phyloP scores from a whole-genome alignment of 2,113 vertebrate genomes.

The Pangasianodon gigas region DNA sequence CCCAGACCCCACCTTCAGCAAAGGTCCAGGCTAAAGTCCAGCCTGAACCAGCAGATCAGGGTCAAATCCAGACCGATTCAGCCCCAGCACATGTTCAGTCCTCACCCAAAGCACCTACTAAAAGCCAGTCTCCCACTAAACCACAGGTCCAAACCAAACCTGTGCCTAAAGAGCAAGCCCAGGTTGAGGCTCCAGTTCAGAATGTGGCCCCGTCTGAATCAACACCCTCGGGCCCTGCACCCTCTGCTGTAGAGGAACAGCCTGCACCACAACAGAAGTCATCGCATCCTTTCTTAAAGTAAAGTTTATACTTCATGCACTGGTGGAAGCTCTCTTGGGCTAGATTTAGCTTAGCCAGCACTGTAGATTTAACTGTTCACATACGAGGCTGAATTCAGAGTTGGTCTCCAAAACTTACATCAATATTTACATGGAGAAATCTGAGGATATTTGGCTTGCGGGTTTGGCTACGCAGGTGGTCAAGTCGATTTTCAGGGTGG shows the following conservation, averaged over 20 bases:
- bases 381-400: neutral
- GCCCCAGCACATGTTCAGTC: constrained; percentile 58
- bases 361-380: neutral
- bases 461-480: neutral
- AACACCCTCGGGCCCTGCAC: constrained; percentile 23
- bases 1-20: constrained; percentile 70
- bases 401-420: neutral
- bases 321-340: neutral
- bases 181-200: constrained; percentile 57
- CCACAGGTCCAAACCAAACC: constrained; percentile 57
- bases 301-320: constrained; percentile 68
- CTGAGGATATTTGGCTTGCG: neutral
- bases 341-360: neutral
- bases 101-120: constrained; percentile 56
- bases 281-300: constrained; percentile 92
- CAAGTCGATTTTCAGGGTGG: neutral
- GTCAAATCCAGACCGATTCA: constrained; percentile 29
- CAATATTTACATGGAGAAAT: neutral
- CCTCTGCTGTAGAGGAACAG: constrained; percentile 67
- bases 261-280: constrained; percentile 69
- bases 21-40: constrained; percentile 66
- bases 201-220: constrained; percentile 49
- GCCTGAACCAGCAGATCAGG: constrained; percentile 47
- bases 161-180: constrained; percentile 49
- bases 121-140: constrained; percentile 61